Evolutionary conservation across 2,888 invertebrate genomes (phyloP).

Genomic region (Micropterix aruncella): DNA sequence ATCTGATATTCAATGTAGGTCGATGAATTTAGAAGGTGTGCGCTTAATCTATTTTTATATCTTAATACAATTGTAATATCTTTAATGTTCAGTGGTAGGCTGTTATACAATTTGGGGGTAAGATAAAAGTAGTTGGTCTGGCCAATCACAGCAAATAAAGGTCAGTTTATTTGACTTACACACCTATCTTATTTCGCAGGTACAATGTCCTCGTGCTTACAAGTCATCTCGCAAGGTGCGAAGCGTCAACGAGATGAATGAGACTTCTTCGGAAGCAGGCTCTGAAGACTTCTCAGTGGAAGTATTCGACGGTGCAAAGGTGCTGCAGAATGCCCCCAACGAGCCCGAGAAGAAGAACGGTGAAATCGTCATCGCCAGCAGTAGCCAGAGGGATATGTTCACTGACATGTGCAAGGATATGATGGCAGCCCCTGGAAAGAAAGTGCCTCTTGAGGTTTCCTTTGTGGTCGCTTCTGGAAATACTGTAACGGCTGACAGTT

Average conservation of each 20-base stretch:
- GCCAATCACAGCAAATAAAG: too few species aligned
- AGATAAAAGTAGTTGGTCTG: too few species aligned
- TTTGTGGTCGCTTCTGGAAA: constrained; percentile 33
- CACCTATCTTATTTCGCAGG: constrained; percentile 2
- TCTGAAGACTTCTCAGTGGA: constrained; percentile 4
- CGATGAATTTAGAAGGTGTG: too few species aligned
- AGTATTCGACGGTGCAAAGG: constrained; percentile 2
- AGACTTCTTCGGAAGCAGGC: background rate
- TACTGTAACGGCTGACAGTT: constrained; percentile 44
- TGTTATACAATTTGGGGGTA: too few species aligned
- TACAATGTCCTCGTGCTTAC: background rate
- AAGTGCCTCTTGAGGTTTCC: constrained; percentile 26
- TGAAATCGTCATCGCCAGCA: constrained; percentile 10
- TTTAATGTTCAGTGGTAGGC: too few species aligned
- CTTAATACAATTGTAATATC: too few species aligned
- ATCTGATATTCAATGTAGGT: too few species aligned
- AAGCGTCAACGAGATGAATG: constrained; percentile 1
- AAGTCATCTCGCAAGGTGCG: constrained; percentile 1
- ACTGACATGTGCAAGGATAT: constrained; percentile 15
- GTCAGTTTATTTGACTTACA: too few species aligned
- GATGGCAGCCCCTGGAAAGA: constrained; percentile 10
- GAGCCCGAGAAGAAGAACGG: constrained; percentile 4
- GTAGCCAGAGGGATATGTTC: constrained; percentile 6
- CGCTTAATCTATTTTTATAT: too few species aligned
- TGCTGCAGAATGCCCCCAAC: background rate